These are phyloP conservation scores for Agelaius phoeniceus DNA, from an alignment of 2,113 vertebrate species.

Conservation along the genomic window DNA sequence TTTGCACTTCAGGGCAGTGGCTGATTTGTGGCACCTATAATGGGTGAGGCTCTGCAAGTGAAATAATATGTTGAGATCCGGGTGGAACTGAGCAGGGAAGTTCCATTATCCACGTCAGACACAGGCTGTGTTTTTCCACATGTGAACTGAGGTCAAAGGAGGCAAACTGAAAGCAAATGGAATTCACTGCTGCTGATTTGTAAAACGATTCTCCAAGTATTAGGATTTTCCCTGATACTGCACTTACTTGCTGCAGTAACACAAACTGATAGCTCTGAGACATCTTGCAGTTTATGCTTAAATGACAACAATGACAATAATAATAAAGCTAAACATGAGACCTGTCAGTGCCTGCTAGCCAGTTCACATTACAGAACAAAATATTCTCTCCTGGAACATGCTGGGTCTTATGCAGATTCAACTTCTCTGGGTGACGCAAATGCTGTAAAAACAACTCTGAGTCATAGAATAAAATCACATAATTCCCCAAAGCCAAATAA, in stretches of 20 bases:
- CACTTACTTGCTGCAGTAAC: not conserved
- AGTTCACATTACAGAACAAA: slow-evolving; percentile 49
- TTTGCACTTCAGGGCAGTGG: slow-evolving; percentile 5
- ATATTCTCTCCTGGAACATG: slow-evolving; percentile 30
- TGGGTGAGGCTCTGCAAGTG: not conserved
- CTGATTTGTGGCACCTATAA: not conserved
- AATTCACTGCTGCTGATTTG: not conserved
- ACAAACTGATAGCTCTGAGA: not conserved
- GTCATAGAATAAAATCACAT: slow-evolving; percentile 58
- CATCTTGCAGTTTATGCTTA: not conserved
- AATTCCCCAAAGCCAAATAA: slow-evolving; percentile 49
- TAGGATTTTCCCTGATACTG: not conserved
- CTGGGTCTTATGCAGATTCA: slow-evolving; percentile 44
- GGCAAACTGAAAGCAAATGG: not conserved
- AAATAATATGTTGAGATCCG: not conserved
- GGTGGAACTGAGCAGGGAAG: not conserved
- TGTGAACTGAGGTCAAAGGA: not conserved
- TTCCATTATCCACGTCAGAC: not conserved
- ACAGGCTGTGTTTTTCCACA: not conserved
- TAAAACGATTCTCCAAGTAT: not conserved
- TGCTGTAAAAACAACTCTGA: slow-evolving; percentile 62
- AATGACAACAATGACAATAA: not conserved
- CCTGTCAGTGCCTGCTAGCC: not conserved
- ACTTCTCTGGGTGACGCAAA: slow-evolving; percentile 47
- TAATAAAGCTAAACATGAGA: not conserved